phyloP scores from a whole-genome alignment of 2,888 invertebrate genomes.

The Folsomia manolachei region DNA sequence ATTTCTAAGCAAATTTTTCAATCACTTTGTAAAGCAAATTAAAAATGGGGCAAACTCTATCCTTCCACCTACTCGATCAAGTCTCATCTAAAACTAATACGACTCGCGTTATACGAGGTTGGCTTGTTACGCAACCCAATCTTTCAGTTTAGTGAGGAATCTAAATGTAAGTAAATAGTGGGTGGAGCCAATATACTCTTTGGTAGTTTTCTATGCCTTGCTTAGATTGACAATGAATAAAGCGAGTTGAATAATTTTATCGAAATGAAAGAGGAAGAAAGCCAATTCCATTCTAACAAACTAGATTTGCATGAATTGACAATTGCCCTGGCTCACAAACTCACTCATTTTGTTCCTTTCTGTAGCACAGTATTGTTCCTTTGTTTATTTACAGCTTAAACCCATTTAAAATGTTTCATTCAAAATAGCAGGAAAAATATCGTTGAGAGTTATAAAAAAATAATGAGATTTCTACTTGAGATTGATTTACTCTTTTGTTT shows the following conservation, averaged over 20 bases:
- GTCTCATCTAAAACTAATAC: not conserved
- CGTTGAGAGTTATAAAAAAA: conserved; percentile 2
- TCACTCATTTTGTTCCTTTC: too few species aligned
- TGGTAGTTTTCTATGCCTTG: too few species aligned
- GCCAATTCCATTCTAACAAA: not conserved
- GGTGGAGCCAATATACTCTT: too few species aligned
- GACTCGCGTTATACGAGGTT: not conserved
- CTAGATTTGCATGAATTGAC: not conserved
- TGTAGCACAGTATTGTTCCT: too few species aligned
- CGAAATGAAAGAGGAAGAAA: not conserved
- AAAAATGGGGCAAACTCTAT: not conserved
- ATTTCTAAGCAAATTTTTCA: conserved; percentile 24
- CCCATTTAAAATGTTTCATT: not conserved
- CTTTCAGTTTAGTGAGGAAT: too few species aligned
- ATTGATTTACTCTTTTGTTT: conserved; percentile 13
- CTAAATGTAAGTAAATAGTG: too few species aligned
- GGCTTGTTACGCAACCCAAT: too few species aligned
- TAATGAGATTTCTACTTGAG: not conserved
- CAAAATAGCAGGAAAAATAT: not conserved
- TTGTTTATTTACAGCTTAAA: too few species aligned
- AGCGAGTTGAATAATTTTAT: not conserved
- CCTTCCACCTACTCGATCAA: not conserved
- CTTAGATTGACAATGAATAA: too few species aligned
- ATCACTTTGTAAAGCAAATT: conserved; percentile 13
- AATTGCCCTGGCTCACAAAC: too few species aligned